Base-by-base conservation (phyloP, 1,140 invertebrate genomes). In the Trichonephila inaurata region DNA sequence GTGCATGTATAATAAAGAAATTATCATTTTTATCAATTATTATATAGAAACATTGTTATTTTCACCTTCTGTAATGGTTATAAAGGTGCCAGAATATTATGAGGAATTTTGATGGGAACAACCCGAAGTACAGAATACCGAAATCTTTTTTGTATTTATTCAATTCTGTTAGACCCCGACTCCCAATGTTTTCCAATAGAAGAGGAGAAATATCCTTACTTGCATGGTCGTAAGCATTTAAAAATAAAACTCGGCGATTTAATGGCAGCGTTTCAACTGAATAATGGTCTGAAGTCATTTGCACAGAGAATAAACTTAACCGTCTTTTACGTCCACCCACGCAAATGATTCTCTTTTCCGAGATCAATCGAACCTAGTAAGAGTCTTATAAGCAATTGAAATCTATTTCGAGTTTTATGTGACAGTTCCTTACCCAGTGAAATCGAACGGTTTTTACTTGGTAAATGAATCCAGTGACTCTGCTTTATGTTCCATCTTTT, bases 211-310 rank as follows among this genome's bases (percentile, higher is more conserved):
- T 21, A 64, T 64, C 62, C 62, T 12, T 19, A 51, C 18, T 64
- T 19, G 18, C 62, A 2, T 64, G 62, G 62, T 21, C 5, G 62
- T 16, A 7, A 64, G 62, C 62, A 64, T 64, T 64, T 64, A 64
- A 64, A 64, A 64, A 64, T 64, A 64, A 64, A 64, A 18, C 21
- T 64, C 62, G 12, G 62, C 62, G 62, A 64, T 64, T 64, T 64
- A 64, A 64, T 64, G 62, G 21, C 62, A 21, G 4, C 12, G 18
- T 1, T 21, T 64, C 62, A 18, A 64, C 21, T 21, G 62, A 64
- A 64, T 64, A 64, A 64, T 64, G 62, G 62, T 64, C 62, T 64
- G 62, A 64, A 64, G 62, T 64, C 62, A 64, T 64, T 64, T 64
- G 62, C 21, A 64, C 62, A 64, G 62, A 12, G 18, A 19, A 64